A percentile compares a stretch with the other conserved stretches of the same genome.
These are phyloP conservation scores for Zosterops lateralis DNA, from an alignment of 2,113 vertebrate species.

Conservation along the genomic window DNA sequence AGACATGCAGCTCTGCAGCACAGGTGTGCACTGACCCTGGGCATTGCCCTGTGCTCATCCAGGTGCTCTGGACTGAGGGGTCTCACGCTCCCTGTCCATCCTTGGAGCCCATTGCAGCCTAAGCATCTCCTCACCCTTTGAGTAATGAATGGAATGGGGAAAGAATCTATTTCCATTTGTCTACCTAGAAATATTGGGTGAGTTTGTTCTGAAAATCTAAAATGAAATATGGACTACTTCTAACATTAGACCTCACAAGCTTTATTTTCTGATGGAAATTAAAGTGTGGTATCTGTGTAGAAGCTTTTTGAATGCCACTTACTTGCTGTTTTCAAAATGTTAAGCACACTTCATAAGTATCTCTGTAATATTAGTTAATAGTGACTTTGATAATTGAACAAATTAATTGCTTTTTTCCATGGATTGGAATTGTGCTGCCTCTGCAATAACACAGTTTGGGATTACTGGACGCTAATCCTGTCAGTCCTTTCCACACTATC, in stretches of 20 bases:
- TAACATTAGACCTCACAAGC: not conserved
- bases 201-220: not conserved
- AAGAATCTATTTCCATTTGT: not conserved
- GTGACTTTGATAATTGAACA: not conserved
- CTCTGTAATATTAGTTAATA: not conserved
- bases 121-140: not conserved
- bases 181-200: not conserved
- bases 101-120: not conserved
- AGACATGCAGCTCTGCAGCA: accelerated
- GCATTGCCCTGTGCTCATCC: too few relatives aligned
- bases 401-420: not conserved
- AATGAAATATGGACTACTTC: not conserved
- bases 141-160: not conserved
- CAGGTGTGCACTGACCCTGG: too few relatives aligned
- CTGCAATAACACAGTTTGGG: accelerated
- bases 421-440: not conserved
- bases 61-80: not conserved
- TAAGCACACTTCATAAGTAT: not conserved
- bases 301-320: not conserved
- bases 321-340: not conserved
- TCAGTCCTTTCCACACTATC: not conserved
- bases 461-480: not conserved
- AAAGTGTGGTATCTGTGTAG: accelerated
- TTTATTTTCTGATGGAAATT: not conserved
- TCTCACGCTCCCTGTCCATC: accelerated